phyloP scores from a whole-genome alignment of 2,797 vertebrate genomes.

The Phoeniculus purpureus region DNA sequence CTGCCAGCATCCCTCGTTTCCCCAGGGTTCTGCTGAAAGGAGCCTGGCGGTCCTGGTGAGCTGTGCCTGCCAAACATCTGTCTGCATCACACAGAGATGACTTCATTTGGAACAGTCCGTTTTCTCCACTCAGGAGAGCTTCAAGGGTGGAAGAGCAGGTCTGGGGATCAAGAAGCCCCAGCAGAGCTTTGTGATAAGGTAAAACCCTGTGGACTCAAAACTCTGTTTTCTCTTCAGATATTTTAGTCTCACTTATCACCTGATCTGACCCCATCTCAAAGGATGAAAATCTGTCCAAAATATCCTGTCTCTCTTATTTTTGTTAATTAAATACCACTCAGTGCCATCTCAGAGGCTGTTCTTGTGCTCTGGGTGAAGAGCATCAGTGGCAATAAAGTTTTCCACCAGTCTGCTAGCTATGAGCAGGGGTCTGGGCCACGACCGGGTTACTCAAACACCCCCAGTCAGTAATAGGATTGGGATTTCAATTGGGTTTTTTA shows the following conservation, averaged over 20 bases:
- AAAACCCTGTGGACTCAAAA: neutral
- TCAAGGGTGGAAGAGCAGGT: neutral
- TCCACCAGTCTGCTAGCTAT: neutral
- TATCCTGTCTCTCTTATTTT: neutral
- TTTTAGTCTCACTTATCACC: neutral
- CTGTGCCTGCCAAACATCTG: slow-evolving; percentile 44
- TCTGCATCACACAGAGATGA: slow-evolving; percentile 27
- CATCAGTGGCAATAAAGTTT: neutral
- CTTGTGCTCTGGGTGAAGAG: neutral
- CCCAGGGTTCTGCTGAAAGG: neutral
- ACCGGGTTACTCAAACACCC: neutral
- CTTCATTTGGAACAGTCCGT: neutral
- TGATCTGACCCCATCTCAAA: neutral
- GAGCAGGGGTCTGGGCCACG: neutral
- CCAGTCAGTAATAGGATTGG: neutral
- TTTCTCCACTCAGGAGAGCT: neutral
- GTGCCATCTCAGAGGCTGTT: neutral
- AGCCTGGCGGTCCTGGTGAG: neutral
- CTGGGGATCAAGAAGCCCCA: neutral
- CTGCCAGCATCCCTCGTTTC: neutral
- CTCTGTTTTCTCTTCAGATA: neutral
- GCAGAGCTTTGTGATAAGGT: slow-evolving; percentile 8
- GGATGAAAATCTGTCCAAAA: neutral
- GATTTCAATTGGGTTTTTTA: neutral
- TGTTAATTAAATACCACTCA: neutral